Base-by-base conservation (phyloP, 2,113 vertebrate genomes). In the Cinclus mexicanus region DNA sequence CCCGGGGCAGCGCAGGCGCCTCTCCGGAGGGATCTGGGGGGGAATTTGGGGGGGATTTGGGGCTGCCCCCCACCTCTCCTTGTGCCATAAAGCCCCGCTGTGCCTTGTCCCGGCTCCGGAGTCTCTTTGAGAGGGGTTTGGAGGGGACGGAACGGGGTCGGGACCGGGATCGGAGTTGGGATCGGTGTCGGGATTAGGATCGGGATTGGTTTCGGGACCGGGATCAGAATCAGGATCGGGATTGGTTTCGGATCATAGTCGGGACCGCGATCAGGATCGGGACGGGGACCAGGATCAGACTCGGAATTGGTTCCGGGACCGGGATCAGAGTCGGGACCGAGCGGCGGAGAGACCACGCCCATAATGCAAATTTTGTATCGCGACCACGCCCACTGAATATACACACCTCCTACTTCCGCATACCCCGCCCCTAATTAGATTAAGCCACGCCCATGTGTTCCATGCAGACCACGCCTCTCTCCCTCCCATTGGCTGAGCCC, bases 301-400 rank as follows among this genome's bases (percentile, higher is more conserved):
- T 3, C 49, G 20, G 46, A 10, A 11, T 22, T 37, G 35, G 35
- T 37, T 37, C 35, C 21, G 14, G 24, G 49, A 50, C 49, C 49
- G 49, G 49, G 49, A 50, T 37, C 35, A 37, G 35, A 37, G 35
- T 37, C 35, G 35, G 35, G 35, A 37, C 35, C 37, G 13, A 41
- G 50, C 14, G 13, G 67, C 15, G 12, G 10, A 11, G 21, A 56
- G 13, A 8, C 26, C 21, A 2, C 52, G 64, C 78, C 78, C 23
- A 41, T 14, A 14, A 1, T 10, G 0, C 64, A n/a, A 47, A 21
- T 33, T 2, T 10, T 12, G n/a, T 16, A 0, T 0, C 0, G 0
- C 6, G 0, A 0, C 26, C 42, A 33, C 78, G 42, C 53, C 53
- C 42, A 23, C 4, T 37, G 35, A 37, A 37, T 37, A 8, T 37